phyloP scores from a whole-genome alignment of 2,888 invertebrate species.

The Brenthis daphne region DNA sequence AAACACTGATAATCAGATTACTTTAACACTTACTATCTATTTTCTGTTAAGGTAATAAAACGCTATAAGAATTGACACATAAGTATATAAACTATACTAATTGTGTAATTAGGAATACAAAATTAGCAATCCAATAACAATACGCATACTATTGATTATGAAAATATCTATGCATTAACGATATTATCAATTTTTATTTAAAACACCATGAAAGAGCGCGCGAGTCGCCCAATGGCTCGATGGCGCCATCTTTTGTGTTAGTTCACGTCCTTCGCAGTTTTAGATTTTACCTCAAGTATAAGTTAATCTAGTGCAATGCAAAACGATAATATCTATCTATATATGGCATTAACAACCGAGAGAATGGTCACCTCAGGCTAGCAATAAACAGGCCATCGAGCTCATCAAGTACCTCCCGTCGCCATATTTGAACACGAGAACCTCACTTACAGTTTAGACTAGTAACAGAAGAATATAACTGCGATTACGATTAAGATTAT shows the following conservation, averaged over 20 bases:
- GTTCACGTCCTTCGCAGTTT: neutral
- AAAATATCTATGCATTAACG: constrained; percentile 75
- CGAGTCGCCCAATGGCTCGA: constrained; percentile 33
- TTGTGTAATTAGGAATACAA: constrained; percentile 78
- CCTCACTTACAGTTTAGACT: constrained; percentile 64
- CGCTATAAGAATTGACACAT: constrained; percentile 83
- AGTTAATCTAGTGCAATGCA: no score
- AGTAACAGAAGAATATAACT: constrained; percentile 67
- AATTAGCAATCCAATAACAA: constrained; percentile 80
- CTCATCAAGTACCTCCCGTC: constrained; percentile 36
- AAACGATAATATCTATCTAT: no score
- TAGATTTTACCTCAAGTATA: no score
- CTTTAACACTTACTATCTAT: constrained; percentile 81
- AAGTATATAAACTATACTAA: constrained; percentile 84
- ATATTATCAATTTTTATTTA: constrained; percentile 63
- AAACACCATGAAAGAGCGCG: constrained; percentile 47
- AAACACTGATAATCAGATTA: constrained; percentile 71
- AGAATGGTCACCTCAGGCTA: neutral
- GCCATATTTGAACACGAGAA: constrained; percentile 64
- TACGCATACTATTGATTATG: constrained; percentile 79
- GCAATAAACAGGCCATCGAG: constrained; percentile 8
- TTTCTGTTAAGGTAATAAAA: constrained; percentile 81
- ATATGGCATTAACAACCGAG: neutral
- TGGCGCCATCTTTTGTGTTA: neutral
- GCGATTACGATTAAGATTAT: constrained; percentile 67